Evolutionary conservation across 2,888 invertebrate genomes (phyloP), one percentile per base, ranked within the genome.

Genomic region (Alentia gelatinosa): DNA sequence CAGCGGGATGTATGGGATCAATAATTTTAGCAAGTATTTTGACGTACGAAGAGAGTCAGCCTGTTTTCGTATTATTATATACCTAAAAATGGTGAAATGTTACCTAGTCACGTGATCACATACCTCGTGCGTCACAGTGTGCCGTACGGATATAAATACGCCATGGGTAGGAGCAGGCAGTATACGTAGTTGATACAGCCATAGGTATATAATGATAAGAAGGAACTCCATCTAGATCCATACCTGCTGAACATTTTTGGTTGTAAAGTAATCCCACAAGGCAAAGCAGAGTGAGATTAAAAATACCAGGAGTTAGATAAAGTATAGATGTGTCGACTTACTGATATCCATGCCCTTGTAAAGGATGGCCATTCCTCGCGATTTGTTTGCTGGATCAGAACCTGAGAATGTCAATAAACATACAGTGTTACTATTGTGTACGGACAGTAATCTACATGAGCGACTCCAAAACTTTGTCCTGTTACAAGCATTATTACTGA

Each of bases 341-440:
- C 86, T 86, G 42, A 86, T 86, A 86, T 86, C 86, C 86, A 86
- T 86, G 12, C 86, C 86, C 30, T 86, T 86, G 86, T 86, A 86
- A 47, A 86, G 47, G 30, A 86, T 86, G 15, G 86, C 26, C 86
- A 86, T 86, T 5, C 47, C 42, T 26, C 79, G 79, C 15, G 37
- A 37, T 35, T 86, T 79, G 39, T 86, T 42, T 26, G 40, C 12
- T 12, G 86, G 15, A 42, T 50, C 86, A 33, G 86, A 26, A 12
- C 50, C 86, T 86, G 19, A 56, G n/a, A 3, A 56, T 19, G 12
- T n/a, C 19, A 56, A 56, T 56, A 56, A n/a, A n/a, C n/a, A n/a
- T n/a, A n/a, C n/a, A n/a, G n/a, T n/a, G n/a, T n/a, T n/a, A n/a
- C n/a, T n/a, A n/a, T n/a, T n/a, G n/a, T n/a, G n/a, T n/a, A n/a